phyloP scores from a whole-genome alignment of 1,140 invertebrate species.

The Cryptotermes secundus region DNA sequence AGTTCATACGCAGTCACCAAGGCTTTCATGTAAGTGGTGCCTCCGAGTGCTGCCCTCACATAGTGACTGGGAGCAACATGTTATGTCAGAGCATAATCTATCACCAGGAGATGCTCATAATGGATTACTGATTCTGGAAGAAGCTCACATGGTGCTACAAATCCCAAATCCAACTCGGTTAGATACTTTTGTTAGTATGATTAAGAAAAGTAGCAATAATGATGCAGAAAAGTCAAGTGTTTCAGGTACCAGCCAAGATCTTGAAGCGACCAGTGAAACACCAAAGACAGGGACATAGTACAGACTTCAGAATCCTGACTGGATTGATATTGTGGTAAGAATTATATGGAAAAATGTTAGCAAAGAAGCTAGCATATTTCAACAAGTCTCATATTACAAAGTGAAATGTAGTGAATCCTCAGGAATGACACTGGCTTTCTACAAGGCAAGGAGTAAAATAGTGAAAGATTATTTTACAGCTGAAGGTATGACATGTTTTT shows the following conservation, averaged over 20 bases:
- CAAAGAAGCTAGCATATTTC: neutral
- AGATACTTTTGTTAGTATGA: slow-evolving; percentile 46
- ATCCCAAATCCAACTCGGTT: slow-evolving; percentile 50
- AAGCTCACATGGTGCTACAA: slow-evolving; percentile 62
- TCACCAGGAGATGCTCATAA: slow-evolving; percentile 58
- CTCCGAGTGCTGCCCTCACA: slow-evolving; percentile 54
- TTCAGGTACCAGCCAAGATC: neutral
- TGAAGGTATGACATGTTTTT: neutral
- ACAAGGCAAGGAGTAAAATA: neutral
- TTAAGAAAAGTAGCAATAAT: slow-evolving; percentile 37
- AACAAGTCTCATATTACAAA: neutral
- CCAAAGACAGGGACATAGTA: neutral
- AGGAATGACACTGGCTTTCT: neutral
- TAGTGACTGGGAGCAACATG: slow-evolving; percentile 60
- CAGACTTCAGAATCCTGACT: neutral
- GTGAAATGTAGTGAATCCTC: neutral
- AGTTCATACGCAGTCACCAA: slow-evolving; percentile 54
- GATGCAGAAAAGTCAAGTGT: neutral
- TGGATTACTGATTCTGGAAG: slow-evolving; percentile 61
- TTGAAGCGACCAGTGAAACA: neutral
- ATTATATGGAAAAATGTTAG: too few relatives aligned
- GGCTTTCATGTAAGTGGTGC: slow-evolving; percentile 61
- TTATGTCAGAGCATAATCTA: slow-evolving; percentile 56
- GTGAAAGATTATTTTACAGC: neutral
- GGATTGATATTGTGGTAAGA: neutral